Conservation (phyloP, 2,797 vertebrate genomes). For the Apogon hyalosoma region DNA sequence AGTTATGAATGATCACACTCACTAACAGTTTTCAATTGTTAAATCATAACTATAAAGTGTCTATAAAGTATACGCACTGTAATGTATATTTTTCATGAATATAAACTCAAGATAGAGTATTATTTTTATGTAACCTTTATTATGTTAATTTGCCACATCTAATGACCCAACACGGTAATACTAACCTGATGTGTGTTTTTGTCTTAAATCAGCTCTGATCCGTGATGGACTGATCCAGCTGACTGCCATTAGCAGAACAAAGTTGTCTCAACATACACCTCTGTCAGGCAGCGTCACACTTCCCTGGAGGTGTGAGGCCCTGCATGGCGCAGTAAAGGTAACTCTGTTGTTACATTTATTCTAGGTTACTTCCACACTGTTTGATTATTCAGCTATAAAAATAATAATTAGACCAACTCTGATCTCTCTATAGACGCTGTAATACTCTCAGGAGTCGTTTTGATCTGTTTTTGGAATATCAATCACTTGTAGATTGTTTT, state of each 20-base stretch:
- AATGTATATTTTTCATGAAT: no score
- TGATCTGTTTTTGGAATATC: no score
- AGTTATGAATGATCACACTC: constrained; percentile 35
- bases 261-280: constrained; percentile 79
- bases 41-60: neutral
- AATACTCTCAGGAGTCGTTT: no score
- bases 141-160: neutral
- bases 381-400: neutral
- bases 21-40: neutral
- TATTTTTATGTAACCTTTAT: no score
- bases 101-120: no score
- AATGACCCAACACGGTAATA: neutral
- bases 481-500: no score
- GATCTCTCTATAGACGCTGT: no score
- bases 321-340: constrained; percentile 88
- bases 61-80: no score
- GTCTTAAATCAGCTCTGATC: constrained; percentile 82
- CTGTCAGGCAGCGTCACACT: constrained; percentile 83
- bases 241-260: constrained; percentile 80
- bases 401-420: no score
- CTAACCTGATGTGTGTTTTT: constrained; percentile 6
- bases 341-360: neutral
- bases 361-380: neutral
- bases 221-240: constrained; percentile 84
- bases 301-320: constrained; percentile 85